Evolutionary conservation across 2,113 vertebrate species (phyloP).

Genomic region (Synchiropus splendidus): DNA sequence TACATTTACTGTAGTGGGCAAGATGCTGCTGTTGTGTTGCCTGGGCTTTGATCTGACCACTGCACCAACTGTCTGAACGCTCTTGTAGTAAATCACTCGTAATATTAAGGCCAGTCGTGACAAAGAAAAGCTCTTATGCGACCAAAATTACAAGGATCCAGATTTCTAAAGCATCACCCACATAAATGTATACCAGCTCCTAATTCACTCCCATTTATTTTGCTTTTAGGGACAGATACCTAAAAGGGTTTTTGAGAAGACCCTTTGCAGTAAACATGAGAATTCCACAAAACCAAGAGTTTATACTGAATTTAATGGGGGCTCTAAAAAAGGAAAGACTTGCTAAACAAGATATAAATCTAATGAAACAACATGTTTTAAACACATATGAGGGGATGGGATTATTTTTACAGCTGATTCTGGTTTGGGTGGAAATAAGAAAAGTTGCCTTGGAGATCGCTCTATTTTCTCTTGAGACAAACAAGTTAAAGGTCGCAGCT

Average conservation of each 20-base stretch:
- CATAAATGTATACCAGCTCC: no score
- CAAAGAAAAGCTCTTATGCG: no score
- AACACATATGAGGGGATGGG: background rate
- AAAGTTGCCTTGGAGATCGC: conserved; percentile 1
- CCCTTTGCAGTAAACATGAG: conserved; percentile 18
- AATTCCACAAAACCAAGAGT: conserved; percentile 20
- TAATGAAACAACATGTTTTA: conserved; percentile 2
- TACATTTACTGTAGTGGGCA: no score
- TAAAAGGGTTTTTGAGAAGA: conserved; percentile 8
- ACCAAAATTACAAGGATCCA: no score
- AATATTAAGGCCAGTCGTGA: no score
- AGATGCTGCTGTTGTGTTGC: no score
- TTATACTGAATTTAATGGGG: conserved; percentile 8
- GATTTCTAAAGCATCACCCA: no score
- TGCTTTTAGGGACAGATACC: no score
- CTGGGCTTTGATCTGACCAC: no score
- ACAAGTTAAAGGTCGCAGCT: conserved; percentile 41
- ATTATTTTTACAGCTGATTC: conserved; percentile 2
- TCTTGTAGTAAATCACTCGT: no score
- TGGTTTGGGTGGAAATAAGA: conserved; percentile 6
- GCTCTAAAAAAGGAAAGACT: conserved; percentile 6
- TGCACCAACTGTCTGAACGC: no score
- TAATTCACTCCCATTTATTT: conserved; percentile 17
- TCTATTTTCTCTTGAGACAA: conserved; percentile 27
- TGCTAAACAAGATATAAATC: conserved; percentile 12